Evolutionary conservation across 2,113 vertebrate genomes (phyloP), one percentile per base, ranked within the genome.

Genomic region (Neolamprologus caudopunctatus): DNA sequence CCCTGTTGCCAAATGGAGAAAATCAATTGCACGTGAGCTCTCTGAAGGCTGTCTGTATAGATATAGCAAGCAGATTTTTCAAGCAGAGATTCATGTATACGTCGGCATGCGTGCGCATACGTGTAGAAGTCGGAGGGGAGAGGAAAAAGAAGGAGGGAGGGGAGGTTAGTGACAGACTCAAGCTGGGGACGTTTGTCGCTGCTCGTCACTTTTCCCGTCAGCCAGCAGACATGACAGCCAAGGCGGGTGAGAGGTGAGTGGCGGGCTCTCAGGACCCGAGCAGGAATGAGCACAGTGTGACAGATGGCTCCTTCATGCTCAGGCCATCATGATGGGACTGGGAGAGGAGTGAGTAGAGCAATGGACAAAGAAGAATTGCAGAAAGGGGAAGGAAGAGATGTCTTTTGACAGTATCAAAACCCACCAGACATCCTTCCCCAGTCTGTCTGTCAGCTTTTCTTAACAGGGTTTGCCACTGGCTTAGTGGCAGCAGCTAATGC

Each of bases 141-240:
- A 35, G 33, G 50, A 24, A 51, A 81, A 73, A 33, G 5, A 9
- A 24, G 86, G 42, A 79, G 80, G 37, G 71, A 40, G 35, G 35
- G 7, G 3, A 61, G 82, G 83, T 5, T 61, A 53, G 71, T 95
- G 95, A 96, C 95, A 95, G 92, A 95, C 94, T 91, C 94, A 94
- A 96, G 94, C 94, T 95, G 92, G 94, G 95, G 95, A 95, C 81
- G 84, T 95, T 95, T 96, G 95, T 95, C 91, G 94, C 82, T 9
- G 89, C 91, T 92, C 92, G 96, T 96, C 95, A 96, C 97, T 92
- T 97, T 97, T 87, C 94, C 96, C 94, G 73, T 96, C 96, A 96
- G 94, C 94, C 96, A 92, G 95, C 93, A 96, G 95, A 96, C 96
- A 96, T 96, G 95, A 96, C 97, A 96, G 95, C 96, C 95, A 93